Conservation (phyloP, 2,113 vertebrate genomes). For the Siphamia tubifer region DNA sequence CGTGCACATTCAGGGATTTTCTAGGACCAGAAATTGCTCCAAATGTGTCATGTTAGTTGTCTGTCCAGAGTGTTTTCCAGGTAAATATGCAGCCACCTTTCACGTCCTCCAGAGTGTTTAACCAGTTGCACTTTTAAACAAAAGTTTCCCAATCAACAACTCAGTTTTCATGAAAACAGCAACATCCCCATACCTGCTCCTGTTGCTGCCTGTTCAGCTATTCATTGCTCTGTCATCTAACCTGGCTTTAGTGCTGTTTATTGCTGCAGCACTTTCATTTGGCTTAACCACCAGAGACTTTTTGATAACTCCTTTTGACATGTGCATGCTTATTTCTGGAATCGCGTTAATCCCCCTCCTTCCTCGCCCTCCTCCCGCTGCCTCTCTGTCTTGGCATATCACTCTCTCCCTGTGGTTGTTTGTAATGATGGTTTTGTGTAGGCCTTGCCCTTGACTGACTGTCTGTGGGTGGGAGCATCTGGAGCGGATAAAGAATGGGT, state of each 20-base stretch:
- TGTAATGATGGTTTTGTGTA: conserved; percentile 66
- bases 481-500: conserved; percentile 63
- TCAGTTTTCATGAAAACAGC: background rate
- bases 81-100: too few relatives aligned
- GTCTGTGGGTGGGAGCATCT: conserved; percentile 71
- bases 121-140: background rate
- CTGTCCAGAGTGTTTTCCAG: too few relatives aligned
- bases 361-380: conserved; percentile 32
- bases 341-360: conserved; percentile 65
- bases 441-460: conserved; percentile 55
- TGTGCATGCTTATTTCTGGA: conserved; percentile 75
- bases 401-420: conserved; percentile 62
- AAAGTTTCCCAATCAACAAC: background rate
- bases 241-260: conserved; percentile 48
- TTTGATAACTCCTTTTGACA: conserved; percentile 66
- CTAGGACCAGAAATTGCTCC: background rate
- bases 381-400: conserved; percentile 46
- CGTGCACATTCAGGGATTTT: background rate
- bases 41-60: too few relatives aligned
- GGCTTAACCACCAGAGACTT: conserved; percentile 26
- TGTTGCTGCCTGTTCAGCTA: conserved; percentile 48
- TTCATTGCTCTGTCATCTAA: conserved; percentile 39
- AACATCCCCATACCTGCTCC: conserved; percentile 17
- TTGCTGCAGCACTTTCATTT: conserved; percentile 57
- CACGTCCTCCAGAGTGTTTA: too few relatives aligned